Base-by-base conservation (phyloP, 2,113 vertebrate genomes). In the Ornithorhynchus anatinus region DNA sequence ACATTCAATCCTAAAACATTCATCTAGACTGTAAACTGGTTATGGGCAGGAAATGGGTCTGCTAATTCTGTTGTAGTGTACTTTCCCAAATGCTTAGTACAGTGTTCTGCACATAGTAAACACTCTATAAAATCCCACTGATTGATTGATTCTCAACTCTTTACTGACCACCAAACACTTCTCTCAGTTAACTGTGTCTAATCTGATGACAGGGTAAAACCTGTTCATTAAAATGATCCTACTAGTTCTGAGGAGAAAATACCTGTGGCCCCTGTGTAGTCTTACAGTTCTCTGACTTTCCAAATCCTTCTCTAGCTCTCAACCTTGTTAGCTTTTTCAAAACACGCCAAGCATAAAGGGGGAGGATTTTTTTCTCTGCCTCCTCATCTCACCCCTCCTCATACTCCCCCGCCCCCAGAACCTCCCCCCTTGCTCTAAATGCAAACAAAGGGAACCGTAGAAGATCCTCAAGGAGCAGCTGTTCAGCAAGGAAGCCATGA, bases 391-490 rank as follows among this genome's bases (percentile, higher is more conserved):
- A 2, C 3, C 23, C 20, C 45, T 25, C n/a, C 7, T 4, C 43
- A 9, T 2, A 7, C 4, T 4, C 12, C 17, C 8, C 10, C 19
- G 10, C 11, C 9, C 3, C 29, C 17, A 4, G 12, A 10, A 3
- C n/a, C 16, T 15, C 8, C 0, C 1, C 37, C 5, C 42, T 32
- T 66, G 36, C 58, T 61, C 38, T 8, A 53, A 74, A 69, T 20
- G 44, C 48, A 79, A 81, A 75, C 59, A 62, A 76, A 82, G 50
- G 60, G 54, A 60, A 36, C 7, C 2, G 1, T 37, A 23, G 27
- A 62, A 78, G 74, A 59, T 73, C 47, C 58, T 80, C 36, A 38
- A 64, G 10, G 50, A 80, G 67, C 59, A 72, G 42, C 51, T 69
- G 71, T 62, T 75, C 8, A 82, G 25, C 59, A 69, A 81, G 66